Evolutionary conservation across 1,140 invertebrate genomes (phyloP).

Genomic region (Dolichoris vasculosae): DNA sequence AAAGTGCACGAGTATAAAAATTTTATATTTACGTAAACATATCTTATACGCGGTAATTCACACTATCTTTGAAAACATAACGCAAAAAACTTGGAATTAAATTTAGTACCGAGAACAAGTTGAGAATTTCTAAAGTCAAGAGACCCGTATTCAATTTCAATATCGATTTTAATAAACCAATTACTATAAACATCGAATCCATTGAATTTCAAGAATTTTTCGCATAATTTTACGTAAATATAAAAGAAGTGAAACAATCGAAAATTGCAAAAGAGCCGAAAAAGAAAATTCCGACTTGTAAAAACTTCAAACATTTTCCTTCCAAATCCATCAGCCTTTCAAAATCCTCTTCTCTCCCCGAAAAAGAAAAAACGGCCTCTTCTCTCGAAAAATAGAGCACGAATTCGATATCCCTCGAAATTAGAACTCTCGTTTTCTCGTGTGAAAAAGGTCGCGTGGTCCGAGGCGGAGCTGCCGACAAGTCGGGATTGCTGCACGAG

Average conservation of each 20-base stretch:
- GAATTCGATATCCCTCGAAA: not conserved
- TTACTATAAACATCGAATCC: not conserved
- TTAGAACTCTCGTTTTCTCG: not conserved
- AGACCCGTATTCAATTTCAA: not conserved
- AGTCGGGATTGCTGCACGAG: slow-evolving; percentile 94
- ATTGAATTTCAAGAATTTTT: not conserved
- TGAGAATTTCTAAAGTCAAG: not conserved
- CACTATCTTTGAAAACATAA: too few relatives aligned
- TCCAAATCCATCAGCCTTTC: too few relatives aligned
- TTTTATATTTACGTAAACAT: too few relatives aligned
- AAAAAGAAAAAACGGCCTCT: too few relatives aligned
- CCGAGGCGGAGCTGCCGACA: slow-evolving; percentile 94
- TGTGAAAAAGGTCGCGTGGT: slow-evolving; percentile 86
- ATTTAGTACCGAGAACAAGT: not conserved
- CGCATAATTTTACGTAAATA: not conserved
- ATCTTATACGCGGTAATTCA: too few relatives aligned
- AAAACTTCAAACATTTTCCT: too few relatives aligned
- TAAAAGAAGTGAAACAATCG: too few relatives aligned
- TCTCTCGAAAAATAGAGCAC: too few relatives aligned
- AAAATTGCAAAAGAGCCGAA: too few relatives aligned
- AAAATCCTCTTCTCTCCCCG: too few relatives aligned
- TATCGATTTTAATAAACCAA: not conserved
- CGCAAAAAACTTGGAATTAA: not conserved
- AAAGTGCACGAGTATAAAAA: too few relatives aligned
- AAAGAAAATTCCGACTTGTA: not conserved